A percentile compares a stretch with the other conserved stretches of the same genome.
phyloP scores from a whole-genome alignment of 2,797 vertebrate species.

The Momotus momota region DNA sequence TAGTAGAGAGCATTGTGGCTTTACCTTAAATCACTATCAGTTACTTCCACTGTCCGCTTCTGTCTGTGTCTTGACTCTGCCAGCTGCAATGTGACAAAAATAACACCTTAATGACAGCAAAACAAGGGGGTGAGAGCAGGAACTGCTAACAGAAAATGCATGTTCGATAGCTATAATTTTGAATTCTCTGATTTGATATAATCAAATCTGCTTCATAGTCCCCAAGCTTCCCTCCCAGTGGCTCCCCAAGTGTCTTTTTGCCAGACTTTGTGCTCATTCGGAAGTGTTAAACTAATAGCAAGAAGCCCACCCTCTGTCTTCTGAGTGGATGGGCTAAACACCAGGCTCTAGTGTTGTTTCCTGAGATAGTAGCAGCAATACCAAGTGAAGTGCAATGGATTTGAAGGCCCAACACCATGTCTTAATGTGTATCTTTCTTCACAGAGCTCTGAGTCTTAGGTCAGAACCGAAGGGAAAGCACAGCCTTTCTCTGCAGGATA shows the following conservation, averaged over 20 bases:
- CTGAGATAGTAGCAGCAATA: background rate
- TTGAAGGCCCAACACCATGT: background rate
- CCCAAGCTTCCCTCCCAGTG: background rate
- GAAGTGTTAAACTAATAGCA: background rate
- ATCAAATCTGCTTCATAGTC: background rate
- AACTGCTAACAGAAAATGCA: background rate
- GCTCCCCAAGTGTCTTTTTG: background rate
- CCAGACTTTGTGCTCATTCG: background rate
- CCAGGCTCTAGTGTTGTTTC: background rate
- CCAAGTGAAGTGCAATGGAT: background rate
- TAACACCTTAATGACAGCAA: background rate
- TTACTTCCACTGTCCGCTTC: background rate
- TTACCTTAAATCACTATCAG: background rate
- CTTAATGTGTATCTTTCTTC: background rate
- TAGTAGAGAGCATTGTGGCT: background rate
- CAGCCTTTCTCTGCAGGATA: background rate
- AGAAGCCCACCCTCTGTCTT: background rate
- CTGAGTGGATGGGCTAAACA: background rate
- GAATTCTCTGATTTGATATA: background rate
- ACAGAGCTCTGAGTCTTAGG: background rate
- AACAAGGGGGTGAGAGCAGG: background rate
- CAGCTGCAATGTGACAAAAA: background rate
- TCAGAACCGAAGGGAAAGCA: background rate
- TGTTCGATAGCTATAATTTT: accelerated
- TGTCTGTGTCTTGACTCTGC: background rate